Evolutionary conservation across 2,797 vertebrate genomes (phyloP).

Genomic region (Oreortyx pictus): DNA sequence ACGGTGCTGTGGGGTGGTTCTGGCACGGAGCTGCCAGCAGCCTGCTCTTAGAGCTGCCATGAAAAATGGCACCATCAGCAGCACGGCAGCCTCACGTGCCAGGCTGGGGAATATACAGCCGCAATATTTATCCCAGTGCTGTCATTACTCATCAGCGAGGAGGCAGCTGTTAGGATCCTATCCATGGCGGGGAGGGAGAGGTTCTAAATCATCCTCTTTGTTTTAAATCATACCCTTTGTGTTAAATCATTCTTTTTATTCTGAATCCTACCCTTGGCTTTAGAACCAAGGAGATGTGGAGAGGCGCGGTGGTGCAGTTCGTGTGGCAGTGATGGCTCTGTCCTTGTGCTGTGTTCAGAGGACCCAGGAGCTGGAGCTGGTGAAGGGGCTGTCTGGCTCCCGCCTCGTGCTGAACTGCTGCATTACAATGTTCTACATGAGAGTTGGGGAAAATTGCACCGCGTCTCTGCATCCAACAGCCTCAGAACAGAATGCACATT

Average conservation of each 20-base stretch:
- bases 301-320: not conserved
- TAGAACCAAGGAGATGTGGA: not conserved
- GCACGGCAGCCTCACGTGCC: not conserved
- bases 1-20: not conserved
- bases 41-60: not conserved
- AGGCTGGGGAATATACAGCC: not conserved
- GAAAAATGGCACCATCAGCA: not conserved
- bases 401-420: not conserved
- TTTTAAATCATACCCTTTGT: not conserved
- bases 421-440: not conserved
- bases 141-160: not conserved
- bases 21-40: not conserved
- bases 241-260: not conserved
- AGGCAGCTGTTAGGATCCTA: not conserved
- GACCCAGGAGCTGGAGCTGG: not conserved
- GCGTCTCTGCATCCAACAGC: not conserved
- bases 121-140: not conserved
- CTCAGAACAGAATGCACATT: not conserved
- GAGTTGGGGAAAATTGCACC: not conserved
- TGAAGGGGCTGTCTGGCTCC: not conserved
- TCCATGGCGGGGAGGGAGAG: not conserved
- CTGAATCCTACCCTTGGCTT: not conserved
- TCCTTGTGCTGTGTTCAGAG: not conserved
- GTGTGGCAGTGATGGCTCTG: fast-evolving
- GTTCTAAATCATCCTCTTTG: not conserved